Conservation (phyloP, 2,113 vertebrate species). For the Hylia prasina region DNA sequence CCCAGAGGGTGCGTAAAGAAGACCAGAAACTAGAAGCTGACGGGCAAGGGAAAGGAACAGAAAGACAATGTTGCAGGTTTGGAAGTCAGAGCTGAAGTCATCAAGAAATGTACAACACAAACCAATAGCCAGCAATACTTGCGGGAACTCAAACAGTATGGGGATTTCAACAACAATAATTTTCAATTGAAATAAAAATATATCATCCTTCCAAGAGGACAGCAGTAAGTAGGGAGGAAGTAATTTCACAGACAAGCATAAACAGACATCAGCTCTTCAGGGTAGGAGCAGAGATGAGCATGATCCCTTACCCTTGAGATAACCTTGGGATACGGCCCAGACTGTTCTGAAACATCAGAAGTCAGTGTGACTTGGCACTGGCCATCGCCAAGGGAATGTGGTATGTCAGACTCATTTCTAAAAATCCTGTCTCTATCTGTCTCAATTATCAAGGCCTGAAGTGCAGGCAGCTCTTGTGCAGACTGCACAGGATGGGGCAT, state of each 20-base stretch:
- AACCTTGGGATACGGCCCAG: conserved; percentile 18
- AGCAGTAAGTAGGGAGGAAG: background rate
- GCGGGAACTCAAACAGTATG: background rate
- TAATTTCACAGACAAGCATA: background rate
- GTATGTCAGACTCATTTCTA: conserved; percentile 24
- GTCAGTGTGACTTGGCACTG: conserved; percentile 15
- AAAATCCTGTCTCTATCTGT: conserved; percentile 14
- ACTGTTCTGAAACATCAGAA: background rate
- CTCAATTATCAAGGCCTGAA: conserved; percentile 17
- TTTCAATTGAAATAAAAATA: background rate
- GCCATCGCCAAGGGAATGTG: background rate
- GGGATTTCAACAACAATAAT: background rate
- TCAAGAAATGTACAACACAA: background rate
- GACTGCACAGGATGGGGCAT: background rate
- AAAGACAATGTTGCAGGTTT: background rate
- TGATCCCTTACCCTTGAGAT: background rate
- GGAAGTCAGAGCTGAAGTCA: background rate
- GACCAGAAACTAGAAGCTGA: background rate
- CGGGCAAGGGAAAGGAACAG: background rate
- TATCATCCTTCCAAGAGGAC: background rate
- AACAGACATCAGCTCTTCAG: background rate
- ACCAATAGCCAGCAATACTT: background rate
- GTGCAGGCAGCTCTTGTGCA: background rate
- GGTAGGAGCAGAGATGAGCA: background rate
- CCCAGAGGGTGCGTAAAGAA: background rate